These are phyloP conservation scores for Yponomeuta malinellus DNA, from an alignment of 2,888 invertebrate species.

Conservation along the genomic window DNA sequence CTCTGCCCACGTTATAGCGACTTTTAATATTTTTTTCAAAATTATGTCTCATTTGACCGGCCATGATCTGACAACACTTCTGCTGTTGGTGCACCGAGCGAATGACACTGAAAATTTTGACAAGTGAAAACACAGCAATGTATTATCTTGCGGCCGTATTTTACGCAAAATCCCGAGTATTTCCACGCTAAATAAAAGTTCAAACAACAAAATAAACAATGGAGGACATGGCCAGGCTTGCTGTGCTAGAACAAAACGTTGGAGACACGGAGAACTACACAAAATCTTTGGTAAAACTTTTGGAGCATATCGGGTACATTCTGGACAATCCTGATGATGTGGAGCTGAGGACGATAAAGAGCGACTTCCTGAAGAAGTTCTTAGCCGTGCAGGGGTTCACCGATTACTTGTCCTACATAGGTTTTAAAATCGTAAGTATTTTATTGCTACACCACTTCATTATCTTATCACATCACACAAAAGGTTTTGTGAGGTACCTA, in stretches of 20 bases:
- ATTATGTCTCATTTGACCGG: too few relatives aligned
- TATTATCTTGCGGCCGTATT: not conserved
- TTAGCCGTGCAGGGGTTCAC: constrained; percentile 39
- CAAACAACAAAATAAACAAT: constrained; percentile 32
- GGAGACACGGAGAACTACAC: constrained; percentile 43
- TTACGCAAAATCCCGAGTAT: not conserved
- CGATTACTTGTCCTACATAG: constrained; percentile 59
- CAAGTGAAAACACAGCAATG: not conserved
- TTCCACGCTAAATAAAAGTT: not conserved
- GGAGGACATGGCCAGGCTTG: constrained; percentile 67
- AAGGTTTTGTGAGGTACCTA: not conserved
- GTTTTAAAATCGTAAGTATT: constrained; percentile 50
- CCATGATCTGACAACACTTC: too few relatives aligned
- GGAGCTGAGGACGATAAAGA: constrained; percentile 43
- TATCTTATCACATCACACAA: too few relatives aligned
- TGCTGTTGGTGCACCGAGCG: too few relatives aligned
- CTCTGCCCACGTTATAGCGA: too few relatives aligned
- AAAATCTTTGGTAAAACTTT: constrained; percentile 50
- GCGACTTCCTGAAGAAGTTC: constrained; percentile 38
- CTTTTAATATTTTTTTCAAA: too few relatives aligned
- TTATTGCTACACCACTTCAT: too few relatives aligned
- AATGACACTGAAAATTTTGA: not conserved
- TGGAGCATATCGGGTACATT: constrained; percentile 45
- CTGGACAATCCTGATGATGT: constrained; percentile 58
- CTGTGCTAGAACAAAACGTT: constrained; percentile 56